Percentiles rank a stretch among this genome's conserved stretches.
phyloP scores from a whole-genome alignment of 2,888 invertebrate species.

The Heliconius charithonia region DNA sequence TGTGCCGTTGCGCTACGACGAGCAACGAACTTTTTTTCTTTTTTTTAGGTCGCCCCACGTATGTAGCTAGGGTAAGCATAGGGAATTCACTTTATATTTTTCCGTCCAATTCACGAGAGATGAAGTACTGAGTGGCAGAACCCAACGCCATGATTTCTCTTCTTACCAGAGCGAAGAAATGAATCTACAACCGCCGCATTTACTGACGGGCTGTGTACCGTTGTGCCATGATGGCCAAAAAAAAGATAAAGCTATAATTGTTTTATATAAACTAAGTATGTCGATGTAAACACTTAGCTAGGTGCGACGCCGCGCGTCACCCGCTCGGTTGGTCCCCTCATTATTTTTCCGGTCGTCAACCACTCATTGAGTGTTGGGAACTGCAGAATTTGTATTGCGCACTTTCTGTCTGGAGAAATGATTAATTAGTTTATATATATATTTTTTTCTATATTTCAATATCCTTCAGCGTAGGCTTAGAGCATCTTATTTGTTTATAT shows the following conservation, averaged over 20 bases:
- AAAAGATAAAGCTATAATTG: not conserved
- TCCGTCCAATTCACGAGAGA: no score
- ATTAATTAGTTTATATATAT: slow-evolving; percentile 3
- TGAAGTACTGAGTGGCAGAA: no score
- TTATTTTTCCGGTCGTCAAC: slow-evolving; percentile 79
- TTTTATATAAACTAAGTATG: not conserved
- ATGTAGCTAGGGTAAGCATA: no score
- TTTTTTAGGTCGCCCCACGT: no score
- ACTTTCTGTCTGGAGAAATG: slow-evolving; percentile 16
- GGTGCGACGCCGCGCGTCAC: slow-evolving; percentile 32
- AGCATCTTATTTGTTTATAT: not conserved
- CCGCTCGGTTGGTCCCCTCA: slow-evolving; percentile 58
- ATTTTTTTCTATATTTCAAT: not conserved
- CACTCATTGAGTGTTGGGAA: slow-evolving; percentile 61
- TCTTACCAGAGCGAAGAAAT: no score
- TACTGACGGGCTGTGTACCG: no score
- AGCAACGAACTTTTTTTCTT: no score
- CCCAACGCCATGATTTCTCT: no score
- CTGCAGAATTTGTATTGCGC: slow-evolving; percentile 41
- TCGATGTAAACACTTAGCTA: slow-evolving; percentile 16
- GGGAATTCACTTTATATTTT: no score
- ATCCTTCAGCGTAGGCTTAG: not conserved
- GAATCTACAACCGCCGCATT: no score
- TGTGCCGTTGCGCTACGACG: no score
- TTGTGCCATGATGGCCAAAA: not conserved